Conservation (phyloP, 2,113 vertebrate genomes). For the Petroica traversi region DNA sequence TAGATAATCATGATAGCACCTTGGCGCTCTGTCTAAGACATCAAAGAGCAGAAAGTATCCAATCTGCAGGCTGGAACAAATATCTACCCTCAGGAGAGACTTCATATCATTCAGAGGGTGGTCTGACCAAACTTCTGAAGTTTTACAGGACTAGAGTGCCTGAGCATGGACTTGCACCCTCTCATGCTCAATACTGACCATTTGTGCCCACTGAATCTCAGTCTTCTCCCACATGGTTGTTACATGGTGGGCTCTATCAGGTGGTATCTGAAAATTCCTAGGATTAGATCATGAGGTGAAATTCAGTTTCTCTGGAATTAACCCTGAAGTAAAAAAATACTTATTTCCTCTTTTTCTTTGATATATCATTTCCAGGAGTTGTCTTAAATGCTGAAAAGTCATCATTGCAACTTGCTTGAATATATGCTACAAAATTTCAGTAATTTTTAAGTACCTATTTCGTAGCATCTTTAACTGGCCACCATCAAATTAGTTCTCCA, state of each 20-base stretch:
- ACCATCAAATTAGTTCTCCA: background rate
- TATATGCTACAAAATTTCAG: background rate
- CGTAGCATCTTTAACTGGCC: background rate
- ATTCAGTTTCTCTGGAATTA: background rate
- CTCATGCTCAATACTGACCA: background rate
- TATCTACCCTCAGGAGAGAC: conserved; percentile 3
- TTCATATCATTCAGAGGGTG: background rate
- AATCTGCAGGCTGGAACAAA: conserved; percentile 34
- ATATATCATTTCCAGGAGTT: background rate
- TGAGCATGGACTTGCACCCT: background rate
- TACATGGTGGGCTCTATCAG: background rate
- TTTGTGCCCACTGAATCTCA: background rate
- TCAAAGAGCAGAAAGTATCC: conserved; percentile 13
- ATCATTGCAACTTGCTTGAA: background rate
- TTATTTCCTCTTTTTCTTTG: background rate
- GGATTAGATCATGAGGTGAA: background rate
- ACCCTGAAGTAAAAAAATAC: background rate
- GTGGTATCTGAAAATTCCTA: background rate
- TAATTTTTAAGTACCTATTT: background rate
- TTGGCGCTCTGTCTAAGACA: background rate
- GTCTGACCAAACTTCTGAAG: background rate
- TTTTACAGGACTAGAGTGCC: background rate
- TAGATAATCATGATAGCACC: conserved; percentile 52
- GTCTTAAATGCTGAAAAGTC: background rate
- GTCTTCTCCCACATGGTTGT: background rate